Base-by-base conservation (phyloP, 2,888 invertebrate genomes). In the Neria commutata region DNA sequence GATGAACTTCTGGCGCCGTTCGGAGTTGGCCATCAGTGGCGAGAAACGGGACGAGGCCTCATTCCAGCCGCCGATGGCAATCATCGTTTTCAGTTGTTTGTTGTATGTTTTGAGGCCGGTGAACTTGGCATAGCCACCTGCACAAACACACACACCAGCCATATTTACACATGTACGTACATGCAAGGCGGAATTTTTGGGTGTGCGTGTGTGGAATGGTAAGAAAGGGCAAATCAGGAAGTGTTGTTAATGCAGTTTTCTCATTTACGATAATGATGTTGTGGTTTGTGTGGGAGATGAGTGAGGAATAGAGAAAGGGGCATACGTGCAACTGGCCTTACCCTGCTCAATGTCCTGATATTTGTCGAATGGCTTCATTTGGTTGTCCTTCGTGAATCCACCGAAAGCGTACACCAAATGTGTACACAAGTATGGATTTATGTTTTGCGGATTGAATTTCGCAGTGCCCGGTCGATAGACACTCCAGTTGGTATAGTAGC, bases 281-380 rank as follows among this genome's bases (percentile, higher is more conserved):
- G 11, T 19, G 2, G 11, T 29, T 49, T 40, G 8, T 34, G 25
- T 23, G 48, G 19, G n/a, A 46, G 23, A 8, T 21, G n/a, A 33
- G 14, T 8, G 33, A 33, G n/a, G n/a, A n/a, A 8, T n/a, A n/a
- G n/a, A n/a, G n/a, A n/a, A n/a, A n/a, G n/a, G n/a, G n/a, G n/a
- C n/a, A n/a, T n/a, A n/a, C n/a, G 37, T n/a, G n/a, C n/a, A 5
- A 29, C 5, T 8, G 37, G 26, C 45, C 73, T 68, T 72, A 94
- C 95, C 95, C 88, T 95, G 94, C 77, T 95, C 95, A 75, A 95
- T 91, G 79, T 96, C 95, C 83, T 95, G 95, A 80, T 95, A 95
- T 78, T 95, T 94, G 83, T 96, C 95, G 78, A 94, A 95, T 1
- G 95, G 94, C 70, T 93, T 92, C 70, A 96, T 85, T 17, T 92